Evolutionary conservation across 2,797 vertebrate species (phyloP), one percentile per base, ranked within the genome.

Genomic region (Lagocephalus sceleratus): DNA sequence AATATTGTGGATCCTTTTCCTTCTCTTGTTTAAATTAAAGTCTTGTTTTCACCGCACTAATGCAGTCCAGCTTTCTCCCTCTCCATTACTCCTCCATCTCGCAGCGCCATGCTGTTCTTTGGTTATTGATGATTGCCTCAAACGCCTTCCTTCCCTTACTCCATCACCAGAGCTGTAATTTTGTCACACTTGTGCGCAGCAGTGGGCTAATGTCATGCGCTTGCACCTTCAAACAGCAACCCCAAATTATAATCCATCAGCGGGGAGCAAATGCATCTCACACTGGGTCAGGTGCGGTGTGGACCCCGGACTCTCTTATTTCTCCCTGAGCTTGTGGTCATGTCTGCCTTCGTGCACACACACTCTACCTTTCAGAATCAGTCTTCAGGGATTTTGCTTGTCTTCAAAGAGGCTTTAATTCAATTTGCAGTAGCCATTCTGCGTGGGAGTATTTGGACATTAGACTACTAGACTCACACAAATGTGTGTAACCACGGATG

Each of bases 371-470:
- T 81, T 78, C 50, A 78, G 63, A 78, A 73, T 32, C 57, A 52
- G 46, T 61, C 61, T 68, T 71, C 53, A 39, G n/a, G 74, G 69
- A 67, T 55, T 76, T 63, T 51, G 25, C 61, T 68, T 42, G 5
- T 69, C 49, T 81, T 79, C 56, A 78, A 66, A 77, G 73, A 68
- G 58, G 56, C 55, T 80, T 69, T 64, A 61, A 76, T 65, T 82
- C 65, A 67, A 46, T 78, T 63, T 47, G 20, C 73, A 60, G 55
- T 22, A 17, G 57, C 60, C 48, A 6, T 41, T 48, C 70, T 66
- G 66, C 60, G 57, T 53, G 66, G 68, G 68, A 74, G 57, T 58
- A 54, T 71, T 66, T 71, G 58, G 48, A 54, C 74, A 43, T 66
- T 59, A 68, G n/a, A n/a, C n/a, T n/a, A n/a, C n/a, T n/a, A n/a